Conservation (phyloP, 2,888 invertebrate species). For the Chrysomela aeneicollis region DNA sequence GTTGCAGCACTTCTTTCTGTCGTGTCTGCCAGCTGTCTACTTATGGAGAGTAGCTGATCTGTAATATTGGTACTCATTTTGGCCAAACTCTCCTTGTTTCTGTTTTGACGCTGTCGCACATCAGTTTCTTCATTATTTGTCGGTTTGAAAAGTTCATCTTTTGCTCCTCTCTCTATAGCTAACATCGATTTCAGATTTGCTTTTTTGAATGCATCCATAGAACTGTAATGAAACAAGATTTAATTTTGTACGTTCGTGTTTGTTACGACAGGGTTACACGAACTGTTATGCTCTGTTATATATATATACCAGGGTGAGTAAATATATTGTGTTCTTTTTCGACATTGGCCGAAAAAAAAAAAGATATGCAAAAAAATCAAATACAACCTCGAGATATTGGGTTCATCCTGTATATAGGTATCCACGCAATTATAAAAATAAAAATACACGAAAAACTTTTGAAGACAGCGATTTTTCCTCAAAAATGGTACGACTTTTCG, state of each 20-base stretch:
- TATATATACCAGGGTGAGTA: no score
- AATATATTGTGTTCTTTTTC: no score
- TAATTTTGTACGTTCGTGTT: neutral
- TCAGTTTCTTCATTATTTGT: slow-evolving; percentile 66
- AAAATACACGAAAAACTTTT: no score
- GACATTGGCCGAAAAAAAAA: no score
- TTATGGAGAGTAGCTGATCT: slow-evolving; percentile 84
- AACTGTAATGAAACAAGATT: slow-evolving; percentile 60
- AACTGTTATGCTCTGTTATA: no score
- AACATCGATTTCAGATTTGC: slow-evolving; percentile 82
- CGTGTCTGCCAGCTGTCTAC: slow-evolving; percentile 85
- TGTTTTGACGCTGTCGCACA: slow-evolving; percentile 70
- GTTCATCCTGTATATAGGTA: no score
- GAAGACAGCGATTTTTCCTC: no score
- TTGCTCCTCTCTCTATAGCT: slow-evolving; percentile 78
- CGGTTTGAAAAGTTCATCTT: slow-evolving; percentile 72
- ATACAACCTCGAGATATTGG: no score
- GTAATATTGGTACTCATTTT: slow-evolving; percentile 82
- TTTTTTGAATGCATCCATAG: slow-evolving; percentile 79
- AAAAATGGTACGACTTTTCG: no score
- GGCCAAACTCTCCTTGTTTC: slow-evolving; percentile 71
- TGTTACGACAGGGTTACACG: neutral
- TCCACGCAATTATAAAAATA: no score
- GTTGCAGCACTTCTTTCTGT: slow-evolving; percentile 88
- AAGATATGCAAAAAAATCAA: no score